Conservation (phyloP, 2,797 vertebrate species). For the Muscicapa striata region DNA sequence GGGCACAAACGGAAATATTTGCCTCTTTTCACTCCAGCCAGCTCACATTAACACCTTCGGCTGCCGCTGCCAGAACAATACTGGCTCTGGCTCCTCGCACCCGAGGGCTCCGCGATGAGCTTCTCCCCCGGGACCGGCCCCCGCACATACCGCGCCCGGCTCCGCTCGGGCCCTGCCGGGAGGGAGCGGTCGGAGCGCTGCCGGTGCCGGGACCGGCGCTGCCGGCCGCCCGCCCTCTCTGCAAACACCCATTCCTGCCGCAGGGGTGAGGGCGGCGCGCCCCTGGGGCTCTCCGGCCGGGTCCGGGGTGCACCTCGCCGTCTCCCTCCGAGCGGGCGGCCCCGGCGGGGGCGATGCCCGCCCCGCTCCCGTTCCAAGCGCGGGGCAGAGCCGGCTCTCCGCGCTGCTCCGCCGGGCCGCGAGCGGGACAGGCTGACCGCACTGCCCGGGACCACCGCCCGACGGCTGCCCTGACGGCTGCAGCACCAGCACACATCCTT, state of each 20-base stretch:
- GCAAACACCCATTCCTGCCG: neutral
- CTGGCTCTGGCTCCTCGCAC: neutral
- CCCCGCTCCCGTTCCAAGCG: neutral
- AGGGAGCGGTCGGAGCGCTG: neutral
- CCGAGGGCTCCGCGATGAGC: neutral
- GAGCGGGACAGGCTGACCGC: neutral
- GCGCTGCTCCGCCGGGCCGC: neutral
- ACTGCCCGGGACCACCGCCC: no score
- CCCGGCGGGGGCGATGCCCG: no score
- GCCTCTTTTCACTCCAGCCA: constrained; percentile 69
- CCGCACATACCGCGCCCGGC: neutral
- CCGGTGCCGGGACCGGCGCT: neutral
- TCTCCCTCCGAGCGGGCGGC: neutral
- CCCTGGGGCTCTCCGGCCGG: neutral
- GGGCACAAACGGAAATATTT: constrained; percentile 74
- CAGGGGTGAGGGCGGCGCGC: neutral
- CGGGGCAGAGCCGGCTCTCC: neutral
- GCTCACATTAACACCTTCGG: constrained; percentile 70
- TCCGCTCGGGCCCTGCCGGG: neutral
- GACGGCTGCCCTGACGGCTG: neutral
- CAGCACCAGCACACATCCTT: neutral
- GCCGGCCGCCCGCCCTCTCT: neutral
- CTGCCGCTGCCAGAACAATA: constrained; percentile 46
- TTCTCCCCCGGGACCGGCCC: neutral
- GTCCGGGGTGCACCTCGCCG: neutral